These are phyloP conservation scores for Acropora yongei DNA, from an alignment of 64 coral and sea anemone species.

Conservation along the genomic window DNA sequence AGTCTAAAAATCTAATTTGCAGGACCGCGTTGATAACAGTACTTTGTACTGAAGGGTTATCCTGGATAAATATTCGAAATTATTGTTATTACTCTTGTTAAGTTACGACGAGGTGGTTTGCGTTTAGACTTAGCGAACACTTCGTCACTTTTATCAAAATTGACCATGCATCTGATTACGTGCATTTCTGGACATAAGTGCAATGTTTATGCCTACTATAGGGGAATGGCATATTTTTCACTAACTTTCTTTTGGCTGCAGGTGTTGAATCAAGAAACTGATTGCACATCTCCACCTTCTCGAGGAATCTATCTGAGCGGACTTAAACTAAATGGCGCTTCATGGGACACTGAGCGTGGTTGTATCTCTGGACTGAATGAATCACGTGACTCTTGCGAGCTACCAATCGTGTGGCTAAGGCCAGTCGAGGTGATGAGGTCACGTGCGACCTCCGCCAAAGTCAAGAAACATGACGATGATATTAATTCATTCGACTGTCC, in stretches of 20 bases:
- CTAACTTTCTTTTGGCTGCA: neutral
- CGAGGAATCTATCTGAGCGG: constrained; percentile 27
- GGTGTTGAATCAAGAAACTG: constrained; percentile 15
- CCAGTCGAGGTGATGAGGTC: constrained; percentile 28
- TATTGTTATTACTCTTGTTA: too few relatives aligned
- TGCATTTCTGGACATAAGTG: too few relatives aligned
- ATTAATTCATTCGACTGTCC: constrained; percentile 42
- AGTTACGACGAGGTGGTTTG: too few relatives aligned
- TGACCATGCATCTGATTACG: too few relatives aligned
- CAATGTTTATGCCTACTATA: too few relatives aligned
- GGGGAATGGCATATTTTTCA: too few relatives aligned
- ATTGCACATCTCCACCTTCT: constrained; percentile 23
- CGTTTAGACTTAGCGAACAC: too few relatives aligned
- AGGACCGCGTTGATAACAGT: too few relatives aligned
- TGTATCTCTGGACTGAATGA: neutral
- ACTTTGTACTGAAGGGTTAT: too few relatives aligned
- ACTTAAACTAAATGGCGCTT: constrained; percentile 28
- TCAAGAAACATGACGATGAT: neutral
- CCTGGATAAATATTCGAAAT: too few relatives aligned
- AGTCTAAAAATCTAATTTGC: too few relatives aligned
- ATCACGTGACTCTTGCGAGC: constrained; percentile 18
- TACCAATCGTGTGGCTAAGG: constrained; percentile 39
- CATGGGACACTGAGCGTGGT: constrained; percentile 28
- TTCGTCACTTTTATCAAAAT: too few relatives aligned
- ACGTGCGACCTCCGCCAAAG: constrained; percentile 23